Base-by-base conservation (phyloP, 2,888 invertebrate genomes). In the Sabellastarte sp. region DNA sequence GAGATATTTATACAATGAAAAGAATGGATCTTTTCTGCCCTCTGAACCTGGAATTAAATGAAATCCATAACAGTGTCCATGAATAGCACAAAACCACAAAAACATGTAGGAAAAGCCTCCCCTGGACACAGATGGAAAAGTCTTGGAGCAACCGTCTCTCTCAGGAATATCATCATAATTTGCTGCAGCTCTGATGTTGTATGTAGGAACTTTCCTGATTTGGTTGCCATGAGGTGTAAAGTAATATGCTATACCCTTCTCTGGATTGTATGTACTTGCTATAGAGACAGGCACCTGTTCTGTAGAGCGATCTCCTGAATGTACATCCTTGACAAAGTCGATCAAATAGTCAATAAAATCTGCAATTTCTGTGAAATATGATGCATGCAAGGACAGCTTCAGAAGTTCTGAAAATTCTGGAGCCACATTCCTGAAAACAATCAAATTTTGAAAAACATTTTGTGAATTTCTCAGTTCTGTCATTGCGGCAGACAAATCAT, bases 81-180 rank as follows among this genome's bases (percentile, higher is more conserved):
- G 59, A n/a, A 59, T 20, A 26, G 59, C 28, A 28, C 59, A 59
- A 26, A 59, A 59, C 59, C 59, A 59, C 20, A 59, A 59, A 59
- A 59, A 59, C 24, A 41, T 15, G 28, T 59, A 28, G 4, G 32
- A n/a, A 4, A 10, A 59, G 3, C 59, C 59, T 4, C 59, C 59
- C 4, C 50, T 5, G 5, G 41, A 15, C 3, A 59, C 59, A 50
- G 59, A 15, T 10, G 59, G 59, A 28, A 20, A 59, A 26, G 4
- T 32, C 50, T 41, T 59, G 3, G 5, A 15, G 26, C 41, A 41
- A 20, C 5, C 59, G 4, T 59, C 28, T 5, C n/a, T n/a, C 5
- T n/a, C 15, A 30, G 59, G 15, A 32, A 50, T 30, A 41, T 59
- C 59, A 59, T 41, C 5, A 5, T 10, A 10, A 5, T 32, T 28